Percentiles rank a stretch among this genome's conserved stretches.
These are phyloP conservation scores for Aphidoletes aphidimyza DNA, from an alignment of 2,888 invertebrate genomes.

Conservation along the genomic window DNA sequence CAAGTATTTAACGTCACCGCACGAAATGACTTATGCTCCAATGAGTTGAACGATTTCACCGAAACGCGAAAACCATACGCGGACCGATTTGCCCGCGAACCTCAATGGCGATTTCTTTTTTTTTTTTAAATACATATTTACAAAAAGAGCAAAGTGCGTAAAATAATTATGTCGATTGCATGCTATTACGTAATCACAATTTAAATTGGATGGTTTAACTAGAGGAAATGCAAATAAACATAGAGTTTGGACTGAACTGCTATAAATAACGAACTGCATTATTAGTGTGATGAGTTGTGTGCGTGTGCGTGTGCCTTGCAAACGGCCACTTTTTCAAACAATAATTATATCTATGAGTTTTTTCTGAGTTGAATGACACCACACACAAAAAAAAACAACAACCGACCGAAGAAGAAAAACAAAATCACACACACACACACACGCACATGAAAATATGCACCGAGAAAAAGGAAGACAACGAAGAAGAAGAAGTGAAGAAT, in stretches of 20 bases:
- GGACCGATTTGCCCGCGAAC: neutral
- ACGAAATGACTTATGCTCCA: neutral
- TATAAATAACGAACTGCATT: neutral
- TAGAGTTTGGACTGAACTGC: neutral
- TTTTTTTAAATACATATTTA: too few relatives aligned
- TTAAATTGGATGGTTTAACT: neutral
- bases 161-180: conserved; percentile 32
- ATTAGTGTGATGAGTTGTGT: too few relatives aligned
- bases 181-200: neutral
- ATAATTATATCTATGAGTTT: neutral
- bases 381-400: neutral
- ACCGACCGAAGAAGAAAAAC: too few relatives aligned
- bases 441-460: too few relatives aligned
- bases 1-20: neutral
- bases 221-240: conserved; percentile 39
- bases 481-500: neutral
- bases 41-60: neutral
- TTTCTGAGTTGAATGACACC: conserved; percentile 3
- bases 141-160: conserved; percentile 44
- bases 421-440: too few relatives aligned
- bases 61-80: too few relatives aligned
- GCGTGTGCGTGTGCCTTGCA: neutral
- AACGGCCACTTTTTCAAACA: neutral
- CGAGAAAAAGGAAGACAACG: neutral
- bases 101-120: neutral